Conservation (phyloP, 2,888 invertebrate genomes). For the Caradrina kadenii region DNA sequence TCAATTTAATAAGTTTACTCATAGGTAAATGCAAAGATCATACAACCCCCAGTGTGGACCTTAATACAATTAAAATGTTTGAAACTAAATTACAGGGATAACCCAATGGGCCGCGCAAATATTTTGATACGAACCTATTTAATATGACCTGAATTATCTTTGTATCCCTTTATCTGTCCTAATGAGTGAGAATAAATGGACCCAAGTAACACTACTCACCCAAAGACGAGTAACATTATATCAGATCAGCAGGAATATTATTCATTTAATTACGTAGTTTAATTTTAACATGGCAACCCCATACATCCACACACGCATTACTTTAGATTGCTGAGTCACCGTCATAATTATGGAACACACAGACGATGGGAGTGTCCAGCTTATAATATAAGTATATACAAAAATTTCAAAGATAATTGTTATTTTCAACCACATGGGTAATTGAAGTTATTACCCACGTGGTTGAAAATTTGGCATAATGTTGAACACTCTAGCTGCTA, state of each 20-base stretch:
- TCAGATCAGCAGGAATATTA: slow-evolving; percentile 49
- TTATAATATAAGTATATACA: background rate
- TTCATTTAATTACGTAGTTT: slow-evolving; percentile 53
- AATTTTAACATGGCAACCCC: slow-evolving; percentile 58
- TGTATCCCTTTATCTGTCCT: slow-evolving; percentile 25
- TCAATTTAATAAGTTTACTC: background rate
- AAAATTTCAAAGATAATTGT: too few relatives aligned
- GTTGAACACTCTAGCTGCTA: too few relatives aligned
- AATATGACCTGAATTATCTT: slow-evolving; percentile 7
- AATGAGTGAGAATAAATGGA: background rate
- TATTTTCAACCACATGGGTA: too few relatives aligned
- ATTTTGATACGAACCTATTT: slow-evolving; percentile 25
- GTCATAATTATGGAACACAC: slow-evolving; percentile 56
- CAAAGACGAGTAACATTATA: slow-evolving; percentile 37
- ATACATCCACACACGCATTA: slow-evolving; percentile 53
- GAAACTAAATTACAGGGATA: slow-evolving; percentile 33
- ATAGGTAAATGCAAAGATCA: background rate
- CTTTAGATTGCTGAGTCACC: slow-evolving; percentile 59
- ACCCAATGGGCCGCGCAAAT: slow-evolving; percentile 23
- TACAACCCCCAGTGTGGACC: background rate
- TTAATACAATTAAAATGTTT: slow-evolving; percentile 46
- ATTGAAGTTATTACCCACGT: too few relatives aligned
- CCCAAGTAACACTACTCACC: slow-evolving; percentile 2
- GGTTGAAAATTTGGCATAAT: too few relatives aligned
- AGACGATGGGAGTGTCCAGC: background rate